Evolutionary conservation across 2,113 vertebrate genomes (phyloP).

Genomic region (Uria aalge): DNA sequence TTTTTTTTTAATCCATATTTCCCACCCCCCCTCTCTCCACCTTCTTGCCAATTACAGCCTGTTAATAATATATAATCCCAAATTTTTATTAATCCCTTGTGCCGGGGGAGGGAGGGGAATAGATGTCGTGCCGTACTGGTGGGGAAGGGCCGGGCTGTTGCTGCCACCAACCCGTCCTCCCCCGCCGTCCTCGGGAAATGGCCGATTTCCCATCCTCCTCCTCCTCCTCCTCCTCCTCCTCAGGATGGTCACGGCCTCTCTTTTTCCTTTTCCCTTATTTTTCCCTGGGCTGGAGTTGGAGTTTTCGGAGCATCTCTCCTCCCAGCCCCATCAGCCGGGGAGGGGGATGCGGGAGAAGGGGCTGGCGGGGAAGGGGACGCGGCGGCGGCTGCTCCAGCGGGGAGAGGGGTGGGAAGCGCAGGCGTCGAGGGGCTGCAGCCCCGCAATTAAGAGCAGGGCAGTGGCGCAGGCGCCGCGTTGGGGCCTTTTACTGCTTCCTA

Average conservation of each 20-base stretch:
- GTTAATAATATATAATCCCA: not conserved
- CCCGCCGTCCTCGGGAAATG: not conserved
- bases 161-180: not conserved
- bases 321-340: not conserved
- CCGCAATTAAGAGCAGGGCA: not conserved
- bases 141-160: not conserved
- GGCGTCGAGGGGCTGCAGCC: not conserved
- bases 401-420: not conserved
- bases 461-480: not conserved
- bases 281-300: not conserved
- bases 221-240: not conserved
- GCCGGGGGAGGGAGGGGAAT: not conserved
- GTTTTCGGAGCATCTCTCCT: not conserved
- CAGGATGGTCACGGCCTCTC: not conserved
- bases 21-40: not conserved
- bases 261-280: not conserved
- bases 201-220: not conserved
- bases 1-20: conserved; percentile 52
- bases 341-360: not conserved
- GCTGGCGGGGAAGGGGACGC: conserved; percentile 57
- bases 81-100: not conserved
- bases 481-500: conserved; percentile 72
- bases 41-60: not conserved
- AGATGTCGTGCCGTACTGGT: not conserved
- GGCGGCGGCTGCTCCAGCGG: not conserved